Evolutionary conservation across 2,888 invertebrate genomes (phyloP), one percentile per base, ranked within the genome.

Genomic region (Dynastes hyllus): DNA sequence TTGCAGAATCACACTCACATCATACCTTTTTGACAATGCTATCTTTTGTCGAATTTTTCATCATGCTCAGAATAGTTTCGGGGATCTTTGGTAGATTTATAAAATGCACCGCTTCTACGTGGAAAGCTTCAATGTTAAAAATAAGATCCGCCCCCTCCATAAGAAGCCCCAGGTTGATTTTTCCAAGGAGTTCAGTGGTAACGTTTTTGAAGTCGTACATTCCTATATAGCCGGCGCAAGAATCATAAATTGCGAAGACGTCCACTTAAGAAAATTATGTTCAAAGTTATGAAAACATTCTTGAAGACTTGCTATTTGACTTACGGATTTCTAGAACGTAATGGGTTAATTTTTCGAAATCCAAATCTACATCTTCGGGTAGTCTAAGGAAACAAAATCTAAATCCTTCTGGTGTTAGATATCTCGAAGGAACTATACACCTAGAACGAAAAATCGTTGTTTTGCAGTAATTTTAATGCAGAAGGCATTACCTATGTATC

Each of bases 171-270:
- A 67, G 4, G n/a, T 67, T 67, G 40, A 67, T 45, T 37, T 67
- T 37, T 13, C 40, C 45, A 13, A 67, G 40, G 29, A 37, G n/a
- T 37, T 67, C n/a, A 2, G 32, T 13, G 11, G 40, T 16, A 45
- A 67, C 67, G 67, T 67, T 67, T 27, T 16, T 13, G 32, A 67
- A 67, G 11, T 67, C 67, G 45, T 11, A 37, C 92, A 88, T 67
- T 90, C 88, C 86, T 91, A 94, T 81, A 93, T 90, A 84, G 93
- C 93, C n/a, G 92, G 90, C 85, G n/a, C 53, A 53, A 37, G 37
- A 37, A 37, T 37, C 37, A 6, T 6, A 37, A 6, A 6, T 37
- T 6, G 37, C 37, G 37, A 37, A 6, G 37, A 37, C 37, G 6
- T 37, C 37, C 37, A 37, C 37, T 37, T 37, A 6, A 6, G 16